Evolutionary conservation across 2,888 invertebrate genomes (phyloP), one percentile per base, ranked within the genome.

Genomic region (Drosophila flavopinicola): DNA sequence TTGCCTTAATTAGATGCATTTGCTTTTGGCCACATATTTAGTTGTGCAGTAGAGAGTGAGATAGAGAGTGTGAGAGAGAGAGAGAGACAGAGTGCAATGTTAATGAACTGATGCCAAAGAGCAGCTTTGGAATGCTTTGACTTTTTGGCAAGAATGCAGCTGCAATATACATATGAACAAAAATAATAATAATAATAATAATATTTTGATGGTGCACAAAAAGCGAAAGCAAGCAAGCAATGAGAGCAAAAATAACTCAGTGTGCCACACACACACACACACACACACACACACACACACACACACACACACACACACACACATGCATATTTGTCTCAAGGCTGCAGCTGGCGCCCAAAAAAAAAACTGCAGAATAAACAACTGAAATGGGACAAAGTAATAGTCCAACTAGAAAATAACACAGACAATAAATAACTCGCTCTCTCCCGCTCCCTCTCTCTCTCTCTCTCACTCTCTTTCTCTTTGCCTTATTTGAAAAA

Each of bases 1-100:
- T 54, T 52, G 33, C 44, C 61, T 53, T 70, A 75, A 72, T 72
- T 57, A 72, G 64, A 72, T 73, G 67, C 63, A 58, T 76, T n/a
- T n/a, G n/a, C n/a, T n/a, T n/a, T n/a, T n/a, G n/a, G 37, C 11
- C 20, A 13, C 17, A 35, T 27, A 10, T n/a, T n/a, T n/a, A 10
- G 20, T 48, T 65, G 48, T 49, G 2, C 3, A 5, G 5, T 1
- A 4, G 10, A 5, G 2, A 1, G 33, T 20, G 30, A 0, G 3
- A 3, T 10, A 0, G 41, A 0, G 5, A 6, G 6, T 2, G 37
- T 0, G 6, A 7, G 13, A 6, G 23, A 3, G 11, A 1, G 10
- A 6, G 41, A 2, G 17, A 10, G 38, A 4, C 15, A 0, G 25
- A 2, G 51, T 23, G 39, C 64, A 44, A 69, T 74, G 74, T 68